Base-by-base conservation (phyloP, 2,888 invertebrate genomes). In the Dolomedes plantarius region DNA sequence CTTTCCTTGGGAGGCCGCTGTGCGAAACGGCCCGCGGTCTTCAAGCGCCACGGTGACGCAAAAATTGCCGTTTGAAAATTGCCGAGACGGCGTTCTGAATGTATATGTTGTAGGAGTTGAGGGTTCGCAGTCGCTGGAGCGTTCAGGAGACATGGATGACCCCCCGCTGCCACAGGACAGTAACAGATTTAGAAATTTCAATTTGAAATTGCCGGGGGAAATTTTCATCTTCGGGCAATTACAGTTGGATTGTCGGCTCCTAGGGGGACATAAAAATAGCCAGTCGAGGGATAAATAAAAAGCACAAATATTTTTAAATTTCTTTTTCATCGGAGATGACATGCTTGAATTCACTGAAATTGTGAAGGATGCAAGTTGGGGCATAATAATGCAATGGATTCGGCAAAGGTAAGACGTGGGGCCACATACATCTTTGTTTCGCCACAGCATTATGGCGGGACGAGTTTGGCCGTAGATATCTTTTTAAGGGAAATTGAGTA, bases 31-130 rank as follows among this genome's bases (percentile, higher is more conserved):
- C 41, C 41, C 41, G 41, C 23, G 23, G 56, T 56, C 23, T n/a
- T 23, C 23, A 23, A 16, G 16, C 41, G 41, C 41, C 46, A 23
- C 11, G 56, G 5, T 56, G 56, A 56, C 23, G 56, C 56, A 56
- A 56, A 56, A 56, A 56, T 56, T 56, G 56, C 56, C 56, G 56
- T 56, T 56, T 56, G 23, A 56, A n/a, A 56, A 56, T 56, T 56
- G 23, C 56, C 23, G 56, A 56, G 56, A 56, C 11, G 11, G 19
- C 16, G 23, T 23, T 13, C 3, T 56, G 56, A 7, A 56, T 56
- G 56, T 56, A 11, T 46, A 46, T 16, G 16, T 7, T 16, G 46
- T 1, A 23, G 23, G 56, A 23, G 6, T 46, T 46, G 46, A 46
- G 2, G 36, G n/a, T n/a, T 16, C 46, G 46, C 46, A 46, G 46